Evolutionary conservation across 2,888 invertebrate genomes (phyloP), one percentile per base, ranked within the genome.

Genomic region (Caenorhabditis afra): DNA sequence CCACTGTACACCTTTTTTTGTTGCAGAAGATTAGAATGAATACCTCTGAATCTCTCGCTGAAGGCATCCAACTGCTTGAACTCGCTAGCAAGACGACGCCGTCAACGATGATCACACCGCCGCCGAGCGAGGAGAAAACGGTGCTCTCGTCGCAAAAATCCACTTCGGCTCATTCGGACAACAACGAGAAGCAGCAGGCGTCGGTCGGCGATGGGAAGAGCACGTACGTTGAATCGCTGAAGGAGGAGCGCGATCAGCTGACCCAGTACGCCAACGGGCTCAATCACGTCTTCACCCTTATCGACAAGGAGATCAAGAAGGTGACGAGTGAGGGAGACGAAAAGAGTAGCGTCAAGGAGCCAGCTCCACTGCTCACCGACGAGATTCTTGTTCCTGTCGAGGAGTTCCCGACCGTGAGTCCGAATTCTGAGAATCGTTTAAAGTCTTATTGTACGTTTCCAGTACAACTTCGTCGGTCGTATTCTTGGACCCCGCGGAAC

Each of bases 401-500:
- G 18, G 20, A 64, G 18, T 79, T 58, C 29, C 79, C 79, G 29
- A 67, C 41, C n/a, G 65, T 65, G 22, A 41, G 39, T 58, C n/a
- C n/a, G n/a, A n/a, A n/a, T 55, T 16, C 11, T 14, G 16, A 35
- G 1, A 39, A 18, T 14, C n/a, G 10, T 35, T 14, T 5, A 22
- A 18, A 10, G 3, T 50, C 20, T 50, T 14, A 20, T 2, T 22
- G 22, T 5, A 22, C 20, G 3, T 12, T 52, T 64, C 29, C 45
- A 65, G 65, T 79, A 79, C 67, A 79, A 79, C 58, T 79, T 79
- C 11, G 79, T 79, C 47, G 79, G 79, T 18, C 61, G 79, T 16
- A 73, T 79, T n/a, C 35, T 79, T 50, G 79, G 79, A 16, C 79
- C 79, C 23, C 79, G 79, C 45, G 79, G 79, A 50, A 73, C 79